phyloP scores from a whole-genome alignment of 2,888 invertebrate genomes.

The Trimorus sp. region DNA sequence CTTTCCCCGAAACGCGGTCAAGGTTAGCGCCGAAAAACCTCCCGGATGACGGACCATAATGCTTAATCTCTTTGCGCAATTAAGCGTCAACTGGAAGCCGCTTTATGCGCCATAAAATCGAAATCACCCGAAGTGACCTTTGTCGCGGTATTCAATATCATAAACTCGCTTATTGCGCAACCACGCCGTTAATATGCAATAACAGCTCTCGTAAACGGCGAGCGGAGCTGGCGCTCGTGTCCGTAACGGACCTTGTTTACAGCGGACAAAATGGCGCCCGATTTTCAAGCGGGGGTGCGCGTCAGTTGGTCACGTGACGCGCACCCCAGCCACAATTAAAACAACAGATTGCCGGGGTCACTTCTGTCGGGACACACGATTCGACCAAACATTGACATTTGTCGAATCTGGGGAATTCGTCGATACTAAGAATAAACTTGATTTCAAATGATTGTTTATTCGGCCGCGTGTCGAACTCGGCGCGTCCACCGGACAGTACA shows the following conservation, averaged over 20 bases:
- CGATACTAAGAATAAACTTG: neutral
- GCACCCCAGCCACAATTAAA: conserved; percentile 22
- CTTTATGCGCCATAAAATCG: conserved; percentile 76
- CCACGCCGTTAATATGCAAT: conserved; percentile 30
- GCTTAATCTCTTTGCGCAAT: conserved; percentile 61
- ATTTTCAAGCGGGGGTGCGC: neutral
- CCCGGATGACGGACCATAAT: too few species aligned
- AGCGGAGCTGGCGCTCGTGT: too few species aligned
- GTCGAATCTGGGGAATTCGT: neutral
- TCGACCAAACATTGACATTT: conserved; percentile 12
- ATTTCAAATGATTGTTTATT: too few species aligned
- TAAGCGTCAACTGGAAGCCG: conserved; percentile 69
- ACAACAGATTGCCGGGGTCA: conserved; percentile 25
- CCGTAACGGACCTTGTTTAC: too few species aligned
- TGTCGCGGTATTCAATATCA: conserved; percentile 29
- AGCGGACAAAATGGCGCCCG: conserved; percentile 10
- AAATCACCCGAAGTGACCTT: conserved; percentile 61
- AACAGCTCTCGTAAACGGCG: conserved; percentile 31
- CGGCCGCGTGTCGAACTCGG: too few species aligned
- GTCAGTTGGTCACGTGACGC: conserved; percentile 15
- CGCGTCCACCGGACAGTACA: too few species aligned
- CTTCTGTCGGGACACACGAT: conserved; percentile 19
- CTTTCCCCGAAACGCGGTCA: too few species aligned
- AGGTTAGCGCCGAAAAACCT: too few species aligned
- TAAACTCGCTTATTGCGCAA: conserved; percentile 31